Base-by-base conservation (phyloP, 2,113 vertebrate species). In the Mustelus asterias region DNA sequence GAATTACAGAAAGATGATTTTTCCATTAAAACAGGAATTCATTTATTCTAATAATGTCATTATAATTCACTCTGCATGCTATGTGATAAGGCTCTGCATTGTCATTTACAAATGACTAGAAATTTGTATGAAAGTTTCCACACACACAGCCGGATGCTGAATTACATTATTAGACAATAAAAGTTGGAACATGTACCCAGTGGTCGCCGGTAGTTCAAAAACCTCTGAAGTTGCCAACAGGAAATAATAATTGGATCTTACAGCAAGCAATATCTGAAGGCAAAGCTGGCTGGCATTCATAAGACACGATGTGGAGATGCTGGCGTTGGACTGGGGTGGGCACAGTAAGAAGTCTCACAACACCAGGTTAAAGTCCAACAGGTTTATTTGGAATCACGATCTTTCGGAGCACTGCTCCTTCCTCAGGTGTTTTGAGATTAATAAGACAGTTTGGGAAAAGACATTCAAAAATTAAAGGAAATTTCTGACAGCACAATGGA, bases 11-110 rank as follows among this genome's bases (percentile, higher is more conserved):
- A 86, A 95, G 95, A 80, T 65, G 76, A 95, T 95, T 85, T 95
- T 95, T 85, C 76, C 95, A 95, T 95, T 95, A 95, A 80, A 80
- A 78, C 20, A 95, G 95, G 60, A 86, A 95, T 95, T 85, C 58
- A 37, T 60, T 95, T 85, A 85, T 58, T 95, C 88, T 96, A 96
- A 96, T 67, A 96, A 67, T 26, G 63, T 96, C 76, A 96, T 96
- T 96, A 96, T n/a, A 96, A 96, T 90, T 90, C 69, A 69, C 63
- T 80, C 95, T 90, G 95, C 85, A 90, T 90, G 95, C 86, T 54
- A n/a, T 67, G 37, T 90, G 95, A 92, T 96, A 96, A 96, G 95
- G 41, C 67, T 48, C 44, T 70, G 3, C 86, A 67, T 60, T 96
- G 95, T 96, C 95, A 96, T 96, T 58, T 88, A 96, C 95, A 96